phyloP scores from a whole-genome alignment of 64 coral and sea anemone species.

The Cladopsammia gracilis region DNA sequence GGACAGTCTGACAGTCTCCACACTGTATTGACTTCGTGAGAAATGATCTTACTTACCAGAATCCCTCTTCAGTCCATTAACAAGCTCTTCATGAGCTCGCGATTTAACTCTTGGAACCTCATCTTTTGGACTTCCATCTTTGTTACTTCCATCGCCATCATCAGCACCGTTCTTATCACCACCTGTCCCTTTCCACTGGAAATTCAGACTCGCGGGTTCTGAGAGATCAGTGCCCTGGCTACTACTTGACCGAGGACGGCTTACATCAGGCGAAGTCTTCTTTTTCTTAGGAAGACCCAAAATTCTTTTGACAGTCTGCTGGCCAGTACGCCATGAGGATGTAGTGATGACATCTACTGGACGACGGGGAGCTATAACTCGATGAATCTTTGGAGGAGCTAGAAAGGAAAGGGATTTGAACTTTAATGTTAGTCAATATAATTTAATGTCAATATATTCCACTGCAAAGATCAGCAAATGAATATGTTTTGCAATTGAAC shows the following conservation, averaged over 20 bases:
- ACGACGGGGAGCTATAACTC: slow-evolving; percentile 72
- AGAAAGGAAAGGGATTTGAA: not conserved
- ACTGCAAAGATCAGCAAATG: no score
- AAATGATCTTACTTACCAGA: not conserved
- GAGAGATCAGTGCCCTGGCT: slow-evolving; percentile 54
- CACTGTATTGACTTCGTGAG: no score
- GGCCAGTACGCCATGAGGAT: slow-evolving; percentile 83
- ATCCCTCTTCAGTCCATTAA: slow-evolving; percentile 10
- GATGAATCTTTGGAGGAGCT: slow-evolving; percentile 76
- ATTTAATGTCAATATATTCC: no score
- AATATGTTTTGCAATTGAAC: no score
- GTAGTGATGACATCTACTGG: slow-evolving; percentile 81
- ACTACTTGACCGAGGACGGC: slow-evolving; percentile 62
- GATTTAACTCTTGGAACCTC: slow-evolving; percentile 19
- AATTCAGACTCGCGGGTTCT: slow-evolving; percentile 24
- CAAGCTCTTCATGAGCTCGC: not conserved
- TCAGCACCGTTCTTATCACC: not conserved
- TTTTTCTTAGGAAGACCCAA: slow-evolving; percentile 71
- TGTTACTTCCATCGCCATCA: not conserved
- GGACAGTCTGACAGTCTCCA: no score
- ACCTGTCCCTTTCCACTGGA: slow-evolving; percentile 72
- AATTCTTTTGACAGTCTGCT: slow-evolving; percentile 87
- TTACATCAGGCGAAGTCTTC: slow-evolving; percentile 13
- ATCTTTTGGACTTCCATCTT: not conserved
- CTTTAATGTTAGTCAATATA: no score